Conservation (phyloP, 2,888 invertebrate species). For the Lottia gigantea region DNA sequence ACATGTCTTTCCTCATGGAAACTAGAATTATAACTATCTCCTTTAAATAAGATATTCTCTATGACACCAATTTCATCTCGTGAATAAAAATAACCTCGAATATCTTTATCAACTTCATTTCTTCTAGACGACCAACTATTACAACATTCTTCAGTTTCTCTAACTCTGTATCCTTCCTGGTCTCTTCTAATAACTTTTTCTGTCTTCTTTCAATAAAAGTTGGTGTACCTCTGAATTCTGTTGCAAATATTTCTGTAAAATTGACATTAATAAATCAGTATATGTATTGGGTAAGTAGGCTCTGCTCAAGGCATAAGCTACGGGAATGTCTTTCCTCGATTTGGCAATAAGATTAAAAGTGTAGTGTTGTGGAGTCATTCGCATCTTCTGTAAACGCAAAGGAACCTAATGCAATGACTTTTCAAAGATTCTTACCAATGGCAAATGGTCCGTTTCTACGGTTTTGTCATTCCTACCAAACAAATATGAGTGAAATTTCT, state of each 20-base stretch:
- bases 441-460: not conserved
- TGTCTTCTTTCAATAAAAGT: no score
- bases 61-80: conserved; percentile 2
- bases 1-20: not conserved
- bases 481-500: not conserved
- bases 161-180: not conserved
- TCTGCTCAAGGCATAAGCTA: not conserved
- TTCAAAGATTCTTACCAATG: not conserved
- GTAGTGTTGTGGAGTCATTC: conserved; percentile 2
- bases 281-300: not conserved
- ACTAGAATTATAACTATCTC: conserved; percentile 5
- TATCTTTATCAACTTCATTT: not conserved
- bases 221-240: no score
- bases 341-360: not conserved
- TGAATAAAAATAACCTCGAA: not conserved
- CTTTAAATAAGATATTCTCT: not conserved
- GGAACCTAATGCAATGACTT: not conserved
- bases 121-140: not conserved
- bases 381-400: not conserved
- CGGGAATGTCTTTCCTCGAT: not conserved
- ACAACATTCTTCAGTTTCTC: not conserved
- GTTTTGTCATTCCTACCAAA: not conserved
- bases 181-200: not conserved
- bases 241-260: no score
- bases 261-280: no score